These are phyloP conservation scores for Drosophila funebris DNA, from an alignment of 1,140 invertebrate species.

Conservation along the genomic window DNA sequence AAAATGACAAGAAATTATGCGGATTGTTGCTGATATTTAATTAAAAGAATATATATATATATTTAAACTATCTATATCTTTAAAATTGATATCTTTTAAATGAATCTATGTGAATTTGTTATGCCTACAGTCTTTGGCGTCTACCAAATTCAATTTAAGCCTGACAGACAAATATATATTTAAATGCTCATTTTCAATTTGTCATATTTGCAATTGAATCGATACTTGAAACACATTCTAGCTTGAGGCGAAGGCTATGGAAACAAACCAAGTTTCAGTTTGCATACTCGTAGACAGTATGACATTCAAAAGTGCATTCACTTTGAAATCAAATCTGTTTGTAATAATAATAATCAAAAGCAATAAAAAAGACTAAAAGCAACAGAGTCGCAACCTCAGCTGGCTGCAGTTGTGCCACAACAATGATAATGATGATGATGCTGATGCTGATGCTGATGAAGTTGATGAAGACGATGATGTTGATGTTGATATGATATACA, in stretches of 20 bases:
- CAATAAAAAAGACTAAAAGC: conserved; percentile 41
- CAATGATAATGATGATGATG: background rate
- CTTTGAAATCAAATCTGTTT: conserved; percentile 69
- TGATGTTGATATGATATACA: conserved; percentile 62
- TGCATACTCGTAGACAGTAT: conserved; percentile 5
- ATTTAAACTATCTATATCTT: too few relatives aligned
- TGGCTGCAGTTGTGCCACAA: background rate
- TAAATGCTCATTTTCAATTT: conserved; percentile 23
- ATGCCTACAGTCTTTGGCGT: background rate
- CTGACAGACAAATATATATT: background rate
- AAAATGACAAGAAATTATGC: too few relatives aligned
- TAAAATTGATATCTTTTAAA: background rate
- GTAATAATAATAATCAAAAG: conserved; percentile 77
- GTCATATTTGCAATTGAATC: background rate
- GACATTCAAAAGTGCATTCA: conserved; percentile 61
- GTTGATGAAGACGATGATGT: conserved; percentile 1
- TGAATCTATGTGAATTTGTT: background rate
- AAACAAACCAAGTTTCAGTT: background rate
- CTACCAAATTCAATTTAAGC: background rate
- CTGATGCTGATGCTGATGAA: background rate
- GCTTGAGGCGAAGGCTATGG: background rate
- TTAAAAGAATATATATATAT: too few relatives aligned
- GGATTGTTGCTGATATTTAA: too few relatives aligned
- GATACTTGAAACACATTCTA: conserved; percentile 16
- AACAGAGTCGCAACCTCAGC: conserved; percentile 1